A percentile compares a stretch with the other conserved stretches of the same genome.
Evolutionary conservation across 2,113 vertebrate genomes (phyloP).

Genomic region (Oncorhynchus nerka): DNA sequence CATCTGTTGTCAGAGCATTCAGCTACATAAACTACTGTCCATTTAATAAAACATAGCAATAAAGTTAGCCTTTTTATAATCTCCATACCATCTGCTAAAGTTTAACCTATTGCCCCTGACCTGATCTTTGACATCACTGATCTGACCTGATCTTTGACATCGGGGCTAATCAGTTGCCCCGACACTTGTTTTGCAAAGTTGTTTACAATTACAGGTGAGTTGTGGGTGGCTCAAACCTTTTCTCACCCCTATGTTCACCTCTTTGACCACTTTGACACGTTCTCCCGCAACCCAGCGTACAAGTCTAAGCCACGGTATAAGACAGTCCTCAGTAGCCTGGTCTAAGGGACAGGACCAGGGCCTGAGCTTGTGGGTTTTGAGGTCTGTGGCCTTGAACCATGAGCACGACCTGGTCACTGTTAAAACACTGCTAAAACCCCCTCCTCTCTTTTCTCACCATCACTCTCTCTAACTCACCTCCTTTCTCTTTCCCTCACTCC

Average conservation of each 20-base stretch:
- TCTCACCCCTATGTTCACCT: background rate
- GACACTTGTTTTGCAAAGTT: background rate
- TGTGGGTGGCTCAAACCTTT: background rate
- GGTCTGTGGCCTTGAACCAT: background rate
- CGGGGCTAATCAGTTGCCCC: too few relatives aligned
- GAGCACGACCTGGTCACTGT: background rate
- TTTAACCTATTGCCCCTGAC: too few relatives aligned
- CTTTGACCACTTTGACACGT: background rate
- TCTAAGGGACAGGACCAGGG: background rate
- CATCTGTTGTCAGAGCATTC: too few relatives aligned
- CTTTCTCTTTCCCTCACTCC: conserved; percentile 4
- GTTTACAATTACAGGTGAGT: background rate
- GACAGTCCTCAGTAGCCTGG: background rate
- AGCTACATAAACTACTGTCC: too few relatives aligned
- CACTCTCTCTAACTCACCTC: background rate
- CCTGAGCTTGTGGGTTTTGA: background rate
- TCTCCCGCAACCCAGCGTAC: background rate
- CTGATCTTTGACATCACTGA: too few relatives aligned
- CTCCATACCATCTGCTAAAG: too few relatives aligned
- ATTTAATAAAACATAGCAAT: too few relatives aligned
- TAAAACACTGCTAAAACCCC: background rate
- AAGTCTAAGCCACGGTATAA: background rate
- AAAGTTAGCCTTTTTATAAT: too few relatives aligned
- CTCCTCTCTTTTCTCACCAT: background rate
- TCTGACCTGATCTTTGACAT: too few relatives aligned